phyloP scores from a whole-genome alignment of 2,888 invertebrate genomes.

The Chymomyza fuscimana region DNA sequence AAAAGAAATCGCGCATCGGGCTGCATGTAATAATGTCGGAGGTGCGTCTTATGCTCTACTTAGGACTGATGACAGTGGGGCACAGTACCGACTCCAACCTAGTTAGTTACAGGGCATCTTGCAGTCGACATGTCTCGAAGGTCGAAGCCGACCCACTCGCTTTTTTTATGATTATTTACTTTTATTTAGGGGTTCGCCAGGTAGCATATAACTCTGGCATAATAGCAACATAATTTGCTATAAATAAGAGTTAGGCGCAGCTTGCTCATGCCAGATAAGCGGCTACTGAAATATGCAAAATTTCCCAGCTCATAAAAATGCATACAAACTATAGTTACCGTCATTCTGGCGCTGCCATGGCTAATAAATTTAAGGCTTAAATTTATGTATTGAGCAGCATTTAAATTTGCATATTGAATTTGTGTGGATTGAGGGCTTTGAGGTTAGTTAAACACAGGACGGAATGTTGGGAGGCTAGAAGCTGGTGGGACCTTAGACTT shows the following conservation, averaged over 20 bases:
- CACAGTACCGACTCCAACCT: no score
- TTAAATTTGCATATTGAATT: constrained; percentile 1
- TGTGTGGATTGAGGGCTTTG: neutral
- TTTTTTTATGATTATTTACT: no score
- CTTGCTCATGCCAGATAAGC: neutral
- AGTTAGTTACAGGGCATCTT: no score
- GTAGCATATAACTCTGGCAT: neutral
- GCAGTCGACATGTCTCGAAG: no score
- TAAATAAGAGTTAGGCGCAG: neutral
- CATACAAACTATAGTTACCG: neutral
- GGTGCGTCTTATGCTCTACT: no score
- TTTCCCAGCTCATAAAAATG: neutral
- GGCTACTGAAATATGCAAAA: neutral
- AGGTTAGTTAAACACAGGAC: no score
- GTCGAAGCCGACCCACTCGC: no score
- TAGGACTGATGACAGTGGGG: no score
- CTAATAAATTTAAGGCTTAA: neutral
- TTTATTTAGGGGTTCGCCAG: neutral
- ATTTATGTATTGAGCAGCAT: neutral
- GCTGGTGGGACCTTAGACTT: neutral
- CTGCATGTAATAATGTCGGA: no score
- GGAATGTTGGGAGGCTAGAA: no score
- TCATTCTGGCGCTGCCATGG: neutral
- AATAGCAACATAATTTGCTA: neutral
- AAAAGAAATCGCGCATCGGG: no score